Evolutionary conservation across 1,140 invertebrate genomes (phyloP).

Genomic region (Aradophagus sp.): DNA sequence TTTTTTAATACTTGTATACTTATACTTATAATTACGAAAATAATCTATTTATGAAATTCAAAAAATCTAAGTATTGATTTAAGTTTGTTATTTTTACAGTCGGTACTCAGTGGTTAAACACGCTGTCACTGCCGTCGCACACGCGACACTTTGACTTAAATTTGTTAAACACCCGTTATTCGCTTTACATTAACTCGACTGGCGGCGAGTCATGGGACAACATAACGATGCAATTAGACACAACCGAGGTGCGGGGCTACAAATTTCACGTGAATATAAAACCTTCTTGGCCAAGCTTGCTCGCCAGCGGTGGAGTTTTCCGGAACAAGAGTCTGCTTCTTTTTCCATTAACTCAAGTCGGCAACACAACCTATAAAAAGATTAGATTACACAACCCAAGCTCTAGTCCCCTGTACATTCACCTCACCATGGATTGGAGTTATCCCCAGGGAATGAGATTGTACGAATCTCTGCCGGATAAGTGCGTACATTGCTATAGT

Average conservation of each 20-base stretch:
- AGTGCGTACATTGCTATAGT: conserved; percentile 60
- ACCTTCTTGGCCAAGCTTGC: conserved; percentile 83
- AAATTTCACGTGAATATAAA: conserved; percentile 82
- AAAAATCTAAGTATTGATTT: too few relatives aligned
- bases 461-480: conserved; percentile 74
- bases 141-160: conserved; percentile 79
- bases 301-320: conserved; percentile 60
- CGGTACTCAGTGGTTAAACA: conserved; percentile 82
- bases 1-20: too few relatives aligned
- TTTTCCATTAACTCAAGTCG: conserved; percentile 89
- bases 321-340: conserved; percentile 76
- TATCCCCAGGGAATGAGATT: conserved; percentile 75
- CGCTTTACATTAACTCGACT: conserved; percentile 76
- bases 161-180: conserved; percentile 77
- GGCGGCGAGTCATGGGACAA: conserved; percentile 77
- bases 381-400: conserved; percentile 80
- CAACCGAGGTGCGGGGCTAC: conserved; percentile 83
- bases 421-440: conserved; percentile 78
- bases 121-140: conserved; percentile 79
- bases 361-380: conserved; percentile 81
- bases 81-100: conserved; percentile 74
- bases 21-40: too few relatives aligned
- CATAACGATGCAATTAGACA: conserved; percentile 84
- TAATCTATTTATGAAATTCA: too few relatives aligned
- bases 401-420: conserved; percentile 77